phyloP scores from a whole-genome alignment of 2,888 invertebrate species.

The Allygus modestus region DNA sequence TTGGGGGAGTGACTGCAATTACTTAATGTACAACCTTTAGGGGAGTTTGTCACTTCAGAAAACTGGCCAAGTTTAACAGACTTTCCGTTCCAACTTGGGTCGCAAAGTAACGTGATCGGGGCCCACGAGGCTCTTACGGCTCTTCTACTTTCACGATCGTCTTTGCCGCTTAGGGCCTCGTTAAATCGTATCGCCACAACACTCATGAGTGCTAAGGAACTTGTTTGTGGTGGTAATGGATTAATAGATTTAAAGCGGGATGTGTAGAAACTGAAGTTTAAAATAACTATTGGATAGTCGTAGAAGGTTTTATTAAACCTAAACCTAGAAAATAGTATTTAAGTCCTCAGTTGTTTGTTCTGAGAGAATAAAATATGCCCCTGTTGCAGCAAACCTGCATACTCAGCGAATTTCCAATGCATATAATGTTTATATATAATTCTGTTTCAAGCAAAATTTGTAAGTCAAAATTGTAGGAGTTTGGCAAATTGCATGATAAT shows the following conservation, averaged over 20 bases:
- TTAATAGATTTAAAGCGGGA: neutral
- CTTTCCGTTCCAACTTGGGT: neutral
- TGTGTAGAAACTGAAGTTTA: no score
- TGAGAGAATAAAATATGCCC: no score
- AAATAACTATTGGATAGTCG: no score
- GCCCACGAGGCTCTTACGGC: constrained; percentile 13
- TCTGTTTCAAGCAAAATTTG: no score
- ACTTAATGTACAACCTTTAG: constrained; percentile 54
- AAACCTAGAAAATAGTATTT: no score
- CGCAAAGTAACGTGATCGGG: neutral
- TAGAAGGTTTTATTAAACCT: no score
- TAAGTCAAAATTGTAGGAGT: no score
- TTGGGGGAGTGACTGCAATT: constrained; percentile 32
- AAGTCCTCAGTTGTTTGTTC: no score
- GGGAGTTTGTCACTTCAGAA: constrained; percentile 49
- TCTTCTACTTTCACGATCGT: neutral
- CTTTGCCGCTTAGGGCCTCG: constrained; percentile 21
- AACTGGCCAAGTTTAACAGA: constrained; percentile 53
- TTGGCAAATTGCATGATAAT: no score
- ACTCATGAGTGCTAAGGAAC: neutral
- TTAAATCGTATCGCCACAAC: neutral
- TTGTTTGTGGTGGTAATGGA: neutral
- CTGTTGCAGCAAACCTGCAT: no score
- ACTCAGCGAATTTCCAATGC: no score
- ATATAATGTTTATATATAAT: no score